Base-by-base conservation (phyloP, 2,113 vertebrate species). In the Marcusenius ussheri region DNA sequence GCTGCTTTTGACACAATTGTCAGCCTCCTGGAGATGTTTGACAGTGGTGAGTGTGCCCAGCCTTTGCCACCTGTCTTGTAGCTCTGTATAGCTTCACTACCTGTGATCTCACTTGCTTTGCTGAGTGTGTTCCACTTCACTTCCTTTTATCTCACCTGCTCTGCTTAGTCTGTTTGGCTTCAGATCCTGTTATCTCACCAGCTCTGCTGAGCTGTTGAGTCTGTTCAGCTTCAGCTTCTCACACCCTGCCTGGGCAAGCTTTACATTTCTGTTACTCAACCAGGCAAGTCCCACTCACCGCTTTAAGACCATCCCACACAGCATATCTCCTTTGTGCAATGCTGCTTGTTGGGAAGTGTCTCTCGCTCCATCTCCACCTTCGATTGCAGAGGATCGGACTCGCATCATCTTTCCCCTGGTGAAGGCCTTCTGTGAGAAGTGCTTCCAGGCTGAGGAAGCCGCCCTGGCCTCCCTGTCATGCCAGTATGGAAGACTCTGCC, bases 1-100 rank as follows among this genome's bases (percentile, higher is more conserved):
- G 97, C 98, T 80, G 98, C 98, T 84, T 98, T 99, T 89, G 97
- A 99, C 93, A 98, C 98, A 0, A 93, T 98, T 93, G 96, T 98
- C 74, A 97, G 97, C 93, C 95, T 99, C 39, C 95, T 98, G 0
- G 97, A 97, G 91, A 95, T 97, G 94, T 96, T 99, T 91, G 97
- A 98, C 93, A 93, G 95, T 51, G 97, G 98, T 98, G 94, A 94
- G 94, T 83, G 2, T 88, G 86, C 86, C 47, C 1, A 4, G 35
- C 35, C 17, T 80, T 80, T 15, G 5, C 35, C 17, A 77, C 35
- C 35, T 80, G 74, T 15, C 35, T 39, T 42, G 35, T 7, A 80
- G 15, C 74, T 19, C 31, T 42, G 35, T 42, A 17, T 15, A 80
- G 74, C 74, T 21, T 80, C 35, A 39, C 31, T 42, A 42, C 74